phyloP scores from a whole-genome alignment of 2,797 vertebrate species.

The Benthosema pterotum region DNA sequence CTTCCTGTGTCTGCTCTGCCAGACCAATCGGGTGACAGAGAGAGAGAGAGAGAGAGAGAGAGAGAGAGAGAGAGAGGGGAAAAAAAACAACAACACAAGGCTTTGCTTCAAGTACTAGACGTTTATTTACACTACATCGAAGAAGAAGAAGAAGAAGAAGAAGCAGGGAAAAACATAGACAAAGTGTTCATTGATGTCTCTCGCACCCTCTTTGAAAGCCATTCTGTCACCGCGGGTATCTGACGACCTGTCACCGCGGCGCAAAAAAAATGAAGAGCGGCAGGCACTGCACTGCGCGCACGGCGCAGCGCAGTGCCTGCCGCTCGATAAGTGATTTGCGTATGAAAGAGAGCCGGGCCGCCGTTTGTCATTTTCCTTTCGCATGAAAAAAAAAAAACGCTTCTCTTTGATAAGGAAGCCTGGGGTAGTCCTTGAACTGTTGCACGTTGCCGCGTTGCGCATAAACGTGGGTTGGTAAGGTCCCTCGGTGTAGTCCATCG shows the following conservation, averaged over 20 bases:
- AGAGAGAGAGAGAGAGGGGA: slow-evolving; percentile 7
- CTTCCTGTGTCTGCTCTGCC: slow-evolving; percentile 74
- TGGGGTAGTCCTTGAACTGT: slow-evolving; percentile 39
- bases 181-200: slow-evolving; percentile 56
- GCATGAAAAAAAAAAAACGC: slow-evolving; percentile 36
- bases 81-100: slow-evolving; percentile 7
- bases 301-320: too few relatives aligned
- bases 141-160: neutral
- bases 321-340: slow-evolving; percentile 40
- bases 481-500: slow-evolving; percentile 33
- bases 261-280: slow-evolving; percentile 28
- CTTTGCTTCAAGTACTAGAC: slow-evolving; percentile 39
- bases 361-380: slow-evolving; percentile 40
- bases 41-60: slow-evolving; percentile 6
- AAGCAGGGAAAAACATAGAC: slow-evolving; percentile 18
- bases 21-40: slow-evolving; percentile 64
- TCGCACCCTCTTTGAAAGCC: slow-evolving; percentile 24
- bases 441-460: slow-evolving; percentile 7
- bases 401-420: slow-evolving; percentile 39
- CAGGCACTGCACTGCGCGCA: too few relatives aligned
- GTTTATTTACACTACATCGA: slow-evolving; percentile 31
- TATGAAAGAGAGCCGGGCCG: slow-evolving; percentile 25
- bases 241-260: neutral
- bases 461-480: slow-evolving; percentile 37
- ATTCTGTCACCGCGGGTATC: slow-evolving; percentile 20